These are phyloP conservation scores for Coreoperca whiteheadi DNA, from an alignment of 2,113 vertebrate species.

Conservation along the genomic window DNA sequence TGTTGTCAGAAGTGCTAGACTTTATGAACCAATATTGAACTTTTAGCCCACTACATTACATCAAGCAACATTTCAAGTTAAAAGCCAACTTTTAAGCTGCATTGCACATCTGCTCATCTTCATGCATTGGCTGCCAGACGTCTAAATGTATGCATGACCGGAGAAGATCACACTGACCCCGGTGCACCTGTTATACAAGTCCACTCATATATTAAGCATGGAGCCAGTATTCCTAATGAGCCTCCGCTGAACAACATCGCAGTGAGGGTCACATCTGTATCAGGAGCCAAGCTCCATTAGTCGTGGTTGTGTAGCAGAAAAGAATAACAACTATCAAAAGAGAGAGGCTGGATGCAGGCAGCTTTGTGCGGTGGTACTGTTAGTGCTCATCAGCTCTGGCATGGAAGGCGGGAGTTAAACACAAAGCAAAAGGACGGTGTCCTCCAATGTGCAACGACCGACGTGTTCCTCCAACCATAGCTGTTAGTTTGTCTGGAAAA, in stretches of 20 bases:
- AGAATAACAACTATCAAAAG: background rate
- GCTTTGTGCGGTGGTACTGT: background rate
- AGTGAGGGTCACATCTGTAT: background rate
- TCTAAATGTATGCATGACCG: background rate
- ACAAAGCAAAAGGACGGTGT: background rate
- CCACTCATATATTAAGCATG: background rate
- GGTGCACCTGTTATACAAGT: background rate
- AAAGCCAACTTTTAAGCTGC: background rate
- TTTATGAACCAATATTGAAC: background rate
- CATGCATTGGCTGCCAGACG: background rate
- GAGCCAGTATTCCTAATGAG: background rate
- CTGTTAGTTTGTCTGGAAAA: slow-evolving; percentile 8
- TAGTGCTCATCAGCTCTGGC: background rate
- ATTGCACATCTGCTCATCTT: background rate
- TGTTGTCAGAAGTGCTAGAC: no score
- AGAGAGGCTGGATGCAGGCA: background rate
- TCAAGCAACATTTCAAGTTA: background rate
- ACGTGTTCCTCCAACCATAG: background rate
- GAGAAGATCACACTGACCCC: background rate
- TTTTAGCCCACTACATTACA: background rate
- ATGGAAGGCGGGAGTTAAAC: background rate
- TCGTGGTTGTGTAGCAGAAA: background rate
- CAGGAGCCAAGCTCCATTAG: background rate
- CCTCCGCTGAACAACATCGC: background rate
- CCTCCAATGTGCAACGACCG: background rate